phyloP scores from a whole-genome alignment of 2,113 vertebrate species.

The Proterorhinus semilunaris region DNA sequence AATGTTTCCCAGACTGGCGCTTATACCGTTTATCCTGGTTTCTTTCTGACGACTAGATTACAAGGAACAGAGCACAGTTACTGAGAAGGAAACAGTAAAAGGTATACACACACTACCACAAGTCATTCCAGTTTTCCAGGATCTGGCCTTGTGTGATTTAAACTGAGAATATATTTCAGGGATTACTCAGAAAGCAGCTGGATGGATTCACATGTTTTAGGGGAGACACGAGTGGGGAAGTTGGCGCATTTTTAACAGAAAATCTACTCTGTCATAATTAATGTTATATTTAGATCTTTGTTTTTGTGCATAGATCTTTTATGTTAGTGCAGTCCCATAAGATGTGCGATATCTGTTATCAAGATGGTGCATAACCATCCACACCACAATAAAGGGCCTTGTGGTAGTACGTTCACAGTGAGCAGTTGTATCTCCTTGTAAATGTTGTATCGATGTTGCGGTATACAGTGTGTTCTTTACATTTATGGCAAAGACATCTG shows the following conservation, averaged over 20 bases:
- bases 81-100: constrained; percentile 33
- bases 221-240: not conserved
- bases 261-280: too few species aligned
- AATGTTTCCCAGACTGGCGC: not conserved
- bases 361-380: too few species aligned
- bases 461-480: not conserved
- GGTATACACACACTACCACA: not conserved
- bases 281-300: too few species aligned
- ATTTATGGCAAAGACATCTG: not conserved
- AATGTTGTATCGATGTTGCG: not conserved
- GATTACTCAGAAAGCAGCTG: not conserved
- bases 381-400: too few species aligned
- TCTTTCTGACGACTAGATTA: constrained; percentile 2
- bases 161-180: not conserved
- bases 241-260: too few species aligned
- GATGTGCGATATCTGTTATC: too few species aligned
- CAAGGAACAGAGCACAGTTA: constrained; percentile 2
- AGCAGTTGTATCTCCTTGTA: not conserved
- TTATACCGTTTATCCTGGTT: constrained; percentile 4
- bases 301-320: too few species aligned
- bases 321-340: too few species aligned
- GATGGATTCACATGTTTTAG: not conserved
- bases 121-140: not conserved
- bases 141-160: not conserved
- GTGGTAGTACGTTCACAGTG: too few species aligned